Evolutionary conservation across 35 echinoderm and acorn worm species (phyloP), one percentile per base, ranked within the genome.

Genomic region (Lytechinus pictus): DNA sequence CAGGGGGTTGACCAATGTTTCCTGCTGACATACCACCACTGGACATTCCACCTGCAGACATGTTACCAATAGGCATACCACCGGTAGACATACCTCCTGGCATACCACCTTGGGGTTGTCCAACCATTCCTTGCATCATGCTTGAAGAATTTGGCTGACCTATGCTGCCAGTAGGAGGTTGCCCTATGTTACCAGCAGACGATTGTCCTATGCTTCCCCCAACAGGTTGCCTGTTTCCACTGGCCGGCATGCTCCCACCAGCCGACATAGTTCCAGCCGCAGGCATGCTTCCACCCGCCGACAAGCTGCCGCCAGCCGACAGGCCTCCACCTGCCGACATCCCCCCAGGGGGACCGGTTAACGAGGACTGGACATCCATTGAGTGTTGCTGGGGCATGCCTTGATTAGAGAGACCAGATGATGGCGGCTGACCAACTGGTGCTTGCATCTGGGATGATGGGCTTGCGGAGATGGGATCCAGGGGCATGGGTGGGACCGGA

Each of bases 361-460:
- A 93, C 27, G 92, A 93, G 27, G 92, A 57, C 27, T 93, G 92
- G 8, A 93, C 92, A 57, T 93, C 92, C 92, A 93, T 93, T 19
- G 92, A 93, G 92, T 93, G 92, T 19, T 19, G 52, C 52, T 54
- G 92, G 92, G 92, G 54, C 92, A 93, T 93, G 52, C 92, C 92
- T 54, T 93, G 92, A 54, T 24, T 93, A 1, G 92, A 54, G 53
- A 93, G 52, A 54, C 92, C 92, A 0, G 92, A 55, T 8, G 92
- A 93, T 27, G 92, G 92, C 14, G 92, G 92, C 92, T 93, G 92
- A 55, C 92, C 92, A 27, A 93, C 92, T 9, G 92, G 92, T 33
- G 52, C 55, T 57, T 93, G 92, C 61, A 88, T 87, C 86, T 86
- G 61, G 52, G 79, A 52, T n/a, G 66, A 79, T 54, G 95, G 95